Evolutionary conservation across 2,888 invertebrate species (phyloP).

Genomic region (Troides oblongomaculatus): DNA sequence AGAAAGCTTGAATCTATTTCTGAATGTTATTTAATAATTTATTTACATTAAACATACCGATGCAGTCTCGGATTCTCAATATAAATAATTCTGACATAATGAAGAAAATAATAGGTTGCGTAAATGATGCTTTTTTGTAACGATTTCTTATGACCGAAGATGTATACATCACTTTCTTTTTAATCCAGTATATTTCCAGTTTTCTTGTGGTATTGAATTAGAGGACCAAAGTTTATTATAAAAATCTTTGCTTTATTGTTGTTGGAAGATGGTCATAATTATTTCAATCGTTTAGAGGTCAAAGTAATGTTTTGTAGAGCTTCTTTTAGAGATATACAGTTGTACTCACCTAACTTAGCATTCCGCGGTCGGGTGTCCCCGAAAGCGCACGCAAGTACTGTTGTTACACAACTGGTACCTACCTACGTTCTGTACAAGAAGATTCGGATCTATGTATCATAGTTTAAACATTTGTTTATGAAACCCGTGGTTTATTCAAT

Average conservation of each 20-base stretch:
- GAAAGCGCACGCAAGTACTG: constrained; percentile 62
- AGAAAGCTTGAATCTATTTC: too few species aligned
- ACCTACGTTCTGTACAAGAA: constrained; percentile 20
- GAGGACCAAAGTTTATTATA: neutral
- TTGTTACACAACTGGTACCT: constrained; percentile 47
- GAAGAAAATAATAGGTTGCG: neutral
- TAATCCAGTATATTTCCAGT: neutral
- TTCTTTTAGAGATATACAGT: constrained; percentile 36
- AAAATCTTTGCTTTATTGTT: constrained; percentile 4
- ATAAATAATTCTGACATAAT: constrained; percentile 9
- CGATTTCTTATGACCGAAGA: neutral
- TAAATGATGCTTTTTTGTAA: neutral
- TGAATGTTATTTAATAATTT: neutral
- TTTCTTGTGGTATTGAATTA: neutral
- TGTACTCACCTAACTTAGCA: constrained; percentile 48
- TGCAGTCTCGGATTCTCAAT: constrained; percentile 4
- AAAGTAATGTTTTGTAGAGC: constrained; percentile 37
- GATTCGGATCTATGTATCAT: constrained; percentile 28
- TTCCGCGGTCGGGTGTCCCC: constrained; percentile 61
- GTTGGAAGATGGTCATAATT: constrained; percentile 32
- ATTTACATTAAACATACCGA: neutral
- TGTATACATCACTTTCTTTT: neutral
- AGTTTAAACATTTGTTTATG: constrained; percentile 24
- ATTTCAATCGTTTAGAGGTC: constrained; percentile 49
- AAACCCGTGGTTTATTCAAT: constrained; percentile 13